phyloP scores from a whole-genome alignment of 1,140 invertebrate genomes.

The Macrosteles quadrilineatus region DNA sequence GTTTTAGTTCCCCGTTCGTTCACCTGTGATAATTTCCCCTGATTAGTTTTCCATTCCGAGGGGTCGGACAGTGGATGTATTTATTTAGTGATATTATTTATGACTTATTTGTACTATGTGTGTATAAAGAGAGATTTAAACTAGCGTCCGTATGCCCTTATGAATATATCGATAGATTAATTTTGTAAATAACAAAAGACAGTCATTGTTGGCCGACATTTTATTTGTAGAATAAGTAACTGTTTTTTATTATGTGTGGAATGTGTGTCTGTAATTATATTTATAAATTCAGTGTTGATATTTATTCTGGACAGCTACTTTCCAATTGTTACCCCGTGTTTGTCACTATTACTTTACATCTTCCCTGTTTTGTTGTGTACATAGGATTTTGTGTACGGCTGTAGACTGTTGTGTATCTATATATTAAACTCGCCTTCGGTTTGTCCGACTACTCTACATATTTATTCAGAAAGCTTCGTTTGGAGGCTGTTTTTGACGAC shows the following conservation, averaged over 20 bases:
- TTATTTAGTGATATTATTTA: slow-evolving; percentile 24
- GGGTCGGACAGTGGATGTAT: background rate
- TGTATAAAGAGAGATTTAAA: slow-evolving; percentile 6
- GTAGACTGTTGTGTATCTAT: slow-evolving; percentile 7
- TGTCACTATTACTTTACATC: slow-evolving; percentile 8
- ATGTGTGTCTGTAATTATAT: slow-evolving; percentile 32
- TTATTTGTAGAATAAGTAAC: slow-evolving; percentile 30
- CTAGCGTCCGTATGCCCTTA: slow-evolving; percentile 16
- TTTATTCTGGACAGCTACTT: slow-evolving; percentile 25
- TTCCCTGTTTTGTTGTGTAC: slow-evolving; percentile 1
- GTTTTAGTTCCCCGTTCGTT: slow-evolving; percentile 21
- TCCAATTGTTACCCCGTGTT: slow-evolving; percentile 13
- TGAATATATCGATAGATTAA: slow-evolving; percentile 17
- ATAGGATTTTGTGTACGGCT: background rate
- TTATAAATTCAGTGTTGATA: slow-evolving; percentile 32
- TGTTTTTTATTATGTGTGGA: slow-evolving; percentile 27
- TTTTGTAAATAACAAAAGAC: slow-evolving; percentile 27
- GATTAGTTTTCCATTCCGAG: background rate
- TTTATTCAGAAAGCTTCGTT: background rate
- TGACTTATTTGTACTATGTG: background rate
- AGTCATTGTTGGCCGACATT: slow-evolving; percentile 22
- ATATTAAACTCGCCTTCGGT: background rate
- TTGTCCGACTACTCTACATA: background rate
- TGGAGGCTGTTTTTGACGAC: background rate
- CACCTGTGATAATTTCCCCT: slow-evolving; percentile 15